Evolutionary conservation across 1,140 invertebrate species (phyloP).

Genomic region (Papilio helenus): DNA sequence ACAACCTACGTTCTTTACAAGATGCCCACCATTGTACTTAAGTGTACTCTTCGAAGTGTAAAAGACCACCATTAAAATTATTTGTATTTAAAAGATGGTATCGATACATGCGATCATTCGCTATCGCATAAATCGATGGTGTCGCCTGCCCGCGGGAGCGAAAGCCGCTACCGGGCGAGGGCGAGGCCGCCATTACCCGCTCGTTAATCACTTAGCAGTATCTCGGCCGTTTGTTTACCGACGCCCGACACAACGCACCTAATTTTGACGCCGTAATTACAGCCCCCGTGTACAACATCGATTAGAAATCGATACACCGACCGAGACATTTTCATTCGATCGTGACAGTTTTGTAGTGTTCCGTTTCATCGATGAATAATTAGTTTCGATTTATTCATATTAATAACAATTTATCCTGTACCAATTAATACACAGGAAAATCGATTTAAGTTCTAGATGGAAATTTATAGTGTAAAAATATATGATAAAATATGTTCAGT

Average conservation of each 20-base stretch:
- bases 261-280: conserved; percentile 53
- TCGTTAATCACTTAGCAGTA: conserved; percentile 61
- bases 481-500: background rate
- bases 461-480: background rate
- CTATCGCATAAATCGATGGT: conserved; percentile 51
- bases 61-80: background rate
- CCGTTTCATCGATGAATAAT: conserved; percentile 18
- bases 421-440: background rate
- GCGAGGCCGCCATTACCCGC: conserved; percentile 56
- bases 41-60: background rate
- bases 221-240: conserved; percentile 46
- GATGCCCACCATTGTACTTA: background rate
- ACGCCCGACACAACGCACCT: conserved; percentile 39
- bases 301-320: conserved; percentile 45
- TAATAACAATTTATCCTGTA: background rate
- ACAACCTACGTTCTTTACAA: background rate
- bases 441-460: background rate
- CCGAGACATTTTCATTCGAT: conserved; percentile 32
- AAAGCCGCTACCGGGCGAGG: conserved; percentile 63
- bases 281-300: conserved; percentile 39
- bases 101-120: conserved; percentile 14
- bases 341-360: conserved; percentile 17
- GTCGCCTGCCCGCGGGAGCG: conserved; percentile 58
- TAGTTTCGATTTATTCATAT: background rate
- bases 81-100: background rate